Base-by-base conservation (phyloP, 2,113 vertebrate genomes). In the Campylomormyrus numenius region DNA sequence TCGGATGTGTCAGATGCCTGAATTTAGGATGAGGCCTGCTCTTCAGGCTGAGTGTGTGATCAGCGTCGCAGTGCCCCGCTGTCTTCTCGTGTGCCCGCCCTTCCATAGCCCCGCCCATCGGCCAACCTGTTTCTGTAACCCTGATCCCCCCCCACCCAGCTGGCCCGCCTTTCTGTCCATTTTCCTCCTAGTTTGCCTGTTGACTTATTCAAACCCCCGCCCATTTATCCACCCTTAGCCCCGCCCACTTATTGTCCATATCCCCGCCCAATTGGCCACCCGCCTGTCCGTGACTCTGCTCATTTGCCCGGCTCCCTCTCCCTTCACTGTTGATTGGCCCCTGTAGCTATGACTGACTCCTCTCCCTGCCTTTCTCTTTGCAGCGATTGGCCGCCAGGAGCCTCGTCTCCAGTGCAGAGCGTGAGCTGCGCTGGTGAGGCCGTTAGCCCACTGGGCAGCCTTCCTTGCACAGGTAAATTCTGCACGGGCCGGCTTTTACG, bases 321-420 rank as follows among this genome's bases (percentile, higher is more conserved):
- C 74, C 35, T 17, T 80, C 35, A 6, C 74, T 42, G 1, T 17
- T 80, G 13, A 80, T 35, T 80, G 35, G 35, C 31, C 35, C 17
- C 15, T 80, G 74, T 19, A 42, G 13, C 13, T 80, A 42, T 87
- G 31, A 87, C 50, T 48, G 74, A 70, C 50, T 53, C 35, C 46
- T 31, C 45, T 13, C 13, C 92, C 83, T 94, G 93, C 27, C 45
- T 24, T 39, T 93, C 83, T 95, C 93, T 62, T 90, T 94, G 91
- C 94, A 97, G 97, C 90, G 97, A 97, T 93, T 97, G 96, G 93
- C 92, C 93, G 89, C 89, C 94, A 93, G 97, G 95, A 92, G 90
- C 92, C 10, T 89, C 93, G 48, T 92, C 94, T 92, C 94, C 24
- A 89, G 96, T 94, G 90, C 95, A 88, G 92, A 95, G 92, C 56